Percentiles rank a stretch among this genome's conserved stretches.
Conservation (phyloP, 2,113 vertebrate species). For the Deroptyus accipitrinus region DNA sequence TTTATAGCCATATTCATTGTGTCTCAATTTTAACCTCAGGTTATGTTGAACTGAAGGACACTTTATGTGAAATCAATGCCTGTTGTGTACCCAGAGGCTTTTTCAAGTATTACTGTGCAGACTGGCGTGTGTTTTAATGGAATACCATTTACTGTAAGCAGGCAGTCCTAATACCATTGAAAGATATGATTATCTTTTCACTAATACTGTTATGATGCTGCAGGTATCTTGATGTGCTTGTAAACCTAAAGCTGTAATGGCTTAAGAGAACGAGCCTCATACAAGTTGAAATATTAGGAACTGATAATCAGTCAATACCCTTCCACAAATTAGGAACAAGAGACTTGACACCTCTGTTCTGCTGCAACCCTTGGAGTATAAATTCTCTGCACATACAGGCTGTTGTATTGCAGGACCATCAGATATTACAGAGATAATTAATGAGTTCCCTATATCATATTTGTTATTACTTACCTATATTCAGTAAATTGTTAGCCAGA, state of each 20-base stretch:
- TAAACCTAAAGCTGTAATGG: background rate
- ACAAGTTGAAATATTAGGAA: conserved; percentile 14
- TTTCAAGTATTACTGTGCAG: background rate
- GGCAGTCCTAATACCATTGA: background rate
- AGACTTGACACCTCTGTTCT: background rate
- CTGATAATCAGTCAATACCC: background rate
- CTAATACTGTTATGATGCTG: background rate
- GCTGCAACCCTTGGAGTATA: background rate
- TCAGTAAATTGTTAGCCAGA: background rate
- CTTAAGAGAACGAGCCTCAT: background rate
- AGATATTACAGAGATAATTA: background rate
- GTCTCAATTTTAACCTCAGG: background rate
- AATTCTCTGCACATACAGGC: background rate
- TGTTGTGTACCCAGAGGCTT: background rate
- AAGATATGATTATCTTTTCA: background rate
- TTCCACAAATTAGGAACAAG: background rate
- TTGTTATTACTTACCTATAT: background rate
- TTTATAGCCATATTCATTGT: background rate
- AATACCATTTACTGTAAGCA: background rate
- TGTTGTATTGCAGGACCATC: background rate
- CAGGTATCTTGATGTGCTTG: background rate
- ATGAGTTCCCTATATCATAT: background rate
- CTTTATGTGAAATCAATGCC: background rate
- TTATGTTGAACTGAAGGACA: background rate
- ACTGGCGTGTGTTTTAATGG: background rate